Conservation (phyloP, 2,797 vertebrate genomes). For the Periophthalmus magnuspinnatus region DNA sequence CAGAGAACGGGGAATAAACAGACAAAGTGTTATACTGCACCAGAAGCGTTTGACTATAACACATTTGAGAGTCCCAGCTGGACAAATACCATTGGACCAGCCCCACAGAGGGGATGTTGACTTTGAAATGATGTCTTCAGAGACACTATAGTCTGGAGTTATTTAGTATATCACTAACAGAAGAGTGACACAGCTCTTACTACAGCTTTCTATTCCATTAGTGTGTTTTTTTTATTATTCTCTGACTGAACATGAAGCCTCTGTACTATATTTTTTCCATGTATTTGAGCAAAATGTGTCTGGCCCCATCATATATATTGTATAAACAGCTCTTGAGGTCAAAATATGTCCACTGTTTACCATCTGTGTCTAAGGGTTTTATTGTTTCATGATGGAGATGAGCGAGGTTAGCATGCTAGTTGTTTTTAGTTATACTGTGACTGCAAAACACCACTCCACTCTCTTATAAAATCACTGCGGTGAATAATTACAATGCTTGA, state of each 20-base stretch:
- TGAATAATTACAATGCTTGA: too few relatives aligned
- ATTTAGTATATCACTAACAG: background rate
- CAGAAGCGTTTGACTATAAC: background rate
- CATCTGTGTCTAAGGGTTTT: too few relatives aligned
- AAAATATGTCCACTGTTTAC: too few relatives aligned
- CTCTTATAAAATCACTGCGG: too few relatives aligned
- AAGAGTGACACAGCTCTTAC: background rate
- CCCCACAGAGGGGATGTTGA: background rate
- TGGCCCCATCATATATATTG: too few relatives aligned
- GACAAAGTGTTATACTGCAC: background rate
- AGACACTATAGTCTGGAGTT: background rate
- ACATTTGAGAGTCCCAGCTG: background rate
- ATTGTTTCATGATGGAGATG: too few relatives aligned
- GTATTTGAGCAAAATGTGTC: too few relatives aligned
- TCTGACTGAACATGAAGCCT: constrained; percentile 9
- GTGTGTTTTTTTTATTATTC: constrained; percentile 12
- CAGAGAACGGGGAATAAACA: background rate
- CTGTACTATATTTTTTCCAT: too few relatives aligned
- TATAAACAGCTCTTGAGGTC: too few relatives aligned
- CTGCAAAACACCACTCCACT: too few relatives aligned
- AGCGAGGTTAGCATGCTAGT: too few relatives aligned
- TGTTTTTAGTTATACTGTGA: too few relatives aligned
- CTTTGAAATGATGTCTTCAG: background rate
- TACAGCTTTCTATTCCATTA: background rate
- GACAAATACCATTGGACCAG: background rate